phyloP scores from a whole-genome alignment of 2,888 invertebrate species.

The Tromatobia lineatoria region DNA sequence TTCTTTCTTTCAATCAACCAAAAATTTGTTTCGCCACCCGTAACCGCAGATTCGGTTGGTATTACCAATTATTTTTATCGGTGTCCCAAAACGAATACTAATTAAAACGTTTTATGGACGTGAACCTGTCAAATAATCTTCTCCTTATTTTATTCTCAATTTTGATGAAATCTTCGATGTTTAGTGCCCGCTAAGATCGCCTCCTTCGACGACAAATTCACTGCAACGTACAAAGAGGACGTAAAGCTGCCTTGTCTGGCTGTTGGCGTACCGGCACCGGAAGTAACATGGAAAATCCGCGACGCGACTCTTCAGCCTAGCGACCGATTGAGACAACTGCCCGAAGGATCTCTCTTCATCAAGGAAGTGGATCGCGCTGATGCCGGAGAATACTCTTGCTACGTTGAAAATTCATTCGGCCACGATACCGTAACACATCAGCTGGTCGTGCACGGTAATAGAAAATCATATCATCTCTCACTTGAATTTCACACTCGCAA shows the following conservation, averaged over 20 bases:
- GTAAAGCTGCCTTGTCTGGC: constrained; percentile 96
- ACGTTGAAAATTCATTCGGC: constrained; percentile 96
- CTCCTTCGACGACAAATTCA: constrained; percentile 97
- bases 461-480: neutral
- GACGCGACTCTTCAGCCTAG: constrained; percentile 92
- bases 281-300: constrained; percentile 93
- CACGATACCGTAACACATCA: constrained; percentile 97
- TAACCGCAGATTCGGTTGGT: no score
- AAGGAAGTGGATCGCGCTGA: constrained; percentile 95
- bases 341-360: constrained; percentile 96
- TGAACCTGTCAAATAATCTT: neutral
- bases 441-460: constrained; percentile 92
- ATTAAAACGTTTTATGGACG: neutral
- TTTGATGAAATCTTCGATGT: neutral
- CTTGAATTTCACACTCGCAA: constrained; percentile 45
- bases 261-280: constrained; percentile 96
- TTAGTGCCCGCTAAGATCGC: constrained; percentile 97
- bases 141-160: neutral
- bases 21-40: no score
- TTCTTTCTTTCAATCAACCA: no score
- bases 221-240: constrained; percentile 96
- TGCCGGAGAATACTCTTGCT: constrained; percentile 97
- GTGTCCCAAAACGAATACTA: no score
- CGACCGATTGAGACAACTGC: constrained; percentile 93
- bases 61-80: no score